A percentile compares a stretch with the other conserved stretches of the same genome.
Conservation (phyloP, 2,797 vertebrate genomes). For the Ctenosaura bakeri region DNA sequence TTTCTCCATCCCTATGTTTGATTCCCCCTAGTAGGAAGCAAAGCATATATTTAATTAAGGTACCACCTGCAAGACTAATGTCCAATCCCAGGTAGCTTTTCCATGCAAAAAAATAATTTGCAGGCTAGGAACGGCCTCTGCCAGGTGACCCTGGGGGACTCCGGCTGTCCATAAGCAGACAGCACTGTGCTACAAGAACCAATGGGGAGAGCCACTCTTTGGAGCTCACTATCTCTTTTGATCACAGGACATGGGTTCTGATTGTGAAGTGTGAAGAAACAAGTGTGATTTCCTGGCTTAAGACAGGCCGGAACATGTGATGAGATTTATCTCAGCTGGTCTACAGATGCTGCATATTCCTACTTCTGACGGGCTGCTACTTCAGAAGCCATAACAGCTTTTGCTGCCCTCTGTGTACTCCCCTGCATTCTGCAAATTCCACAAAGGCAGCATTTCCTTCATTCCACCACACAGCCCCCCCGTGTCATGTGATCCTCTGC, state of each 20-base stretch:
- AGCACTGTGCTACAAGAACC: neutral
- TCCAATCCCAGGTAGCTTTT: neutral
- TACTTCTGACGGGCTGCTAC: neutral
- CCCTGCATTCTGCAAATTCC: conserved; percentile 74
- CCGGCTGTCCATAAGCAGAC: neutral
- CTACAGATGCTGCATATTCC: neutral
- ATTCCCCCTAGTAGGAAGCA: neutral
- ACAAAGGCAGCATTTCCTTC: conserved; percentile 60
- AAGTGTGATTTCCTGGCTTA: neutral
- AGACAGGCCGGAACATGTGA: neutral
- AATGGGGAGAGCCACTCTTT: neutral
- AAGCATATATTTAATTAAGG: neutral
- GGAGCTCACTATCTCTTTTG: neutral
- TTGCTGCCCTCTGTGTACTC: neutral
- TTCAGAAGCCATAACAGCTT: neutral
- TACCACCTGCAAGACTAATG: no score
- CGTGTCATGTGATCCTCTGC: conserved; percentile 4
- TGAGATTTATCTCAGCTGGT: neutral
- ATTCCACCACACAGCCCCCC: conserved; percentile 52
- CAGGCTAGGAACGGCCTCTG: neutral
- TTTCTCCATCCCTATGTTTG: no score
- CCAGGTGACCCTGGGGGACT: neutral
- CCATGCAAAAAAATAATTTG: neutral
- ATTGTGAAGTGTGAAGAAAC: neutral
- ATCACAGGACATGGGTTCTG: neutral